Evolutionary conservation across 2,113 vertebrate genomes (phyloP).

Genomic region (Pelecanoides urinatrix): DNA sequence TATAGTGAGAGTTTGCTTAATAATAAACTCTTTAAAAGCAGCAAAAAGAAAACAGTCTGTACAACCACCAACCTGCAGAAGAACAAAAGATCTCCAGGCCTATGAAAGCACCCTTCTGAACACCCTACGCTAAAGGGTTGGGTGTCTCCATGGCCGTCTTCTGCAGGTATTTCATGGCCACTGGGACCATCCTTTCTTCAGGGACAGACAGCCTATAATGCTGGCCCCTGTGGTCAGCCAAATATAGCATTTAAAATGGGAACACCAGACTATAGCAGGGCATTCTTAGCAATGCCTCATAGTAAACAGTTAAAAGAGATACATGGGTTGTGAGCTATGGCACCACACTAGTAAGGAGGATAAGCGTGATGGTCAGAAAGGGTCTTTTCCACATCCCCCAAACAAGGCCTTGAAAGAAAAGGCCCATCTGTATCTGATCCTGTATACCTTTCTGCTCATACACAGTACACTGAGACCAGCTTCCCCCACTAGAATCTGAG

Average conservation of each 20-base stretch:
- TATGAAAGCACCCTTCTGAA: not conserved
- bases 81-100: not conserved
- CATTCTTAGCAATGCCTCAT: not conserved
- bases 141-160: not conserved
- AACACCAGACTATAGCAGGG: not conserved
- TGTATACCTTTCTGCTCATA: not conserved
- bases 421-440: not conserved
- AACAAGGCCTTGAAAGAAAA: not conserved
- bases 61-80: not conserved
- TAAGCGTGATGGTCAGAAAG: not conserved
- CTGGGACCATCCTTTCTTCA: not conserved
- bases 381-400: not conserved
- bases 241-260: accelerated
- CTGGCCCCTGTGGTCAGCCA: not conserved
- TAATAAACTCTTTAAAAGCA: not conserved
- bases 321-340: not conserved
- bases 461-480: not conserved
- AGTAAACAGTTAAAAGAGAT: not conserved
- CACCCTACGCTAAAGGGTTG: not conserved
- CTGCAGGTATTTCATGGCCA: not conserved
- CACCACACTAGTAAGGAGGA: not conserved
- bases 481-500: not conserved
- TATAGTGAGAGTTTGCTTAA: not conserved
- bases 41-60: not conserved
- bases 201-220: not conserved